Evolutionary conservation across 2,113 vertebrate species (phyloP).

Genomic region (Ovibos moschatus): DNA sequence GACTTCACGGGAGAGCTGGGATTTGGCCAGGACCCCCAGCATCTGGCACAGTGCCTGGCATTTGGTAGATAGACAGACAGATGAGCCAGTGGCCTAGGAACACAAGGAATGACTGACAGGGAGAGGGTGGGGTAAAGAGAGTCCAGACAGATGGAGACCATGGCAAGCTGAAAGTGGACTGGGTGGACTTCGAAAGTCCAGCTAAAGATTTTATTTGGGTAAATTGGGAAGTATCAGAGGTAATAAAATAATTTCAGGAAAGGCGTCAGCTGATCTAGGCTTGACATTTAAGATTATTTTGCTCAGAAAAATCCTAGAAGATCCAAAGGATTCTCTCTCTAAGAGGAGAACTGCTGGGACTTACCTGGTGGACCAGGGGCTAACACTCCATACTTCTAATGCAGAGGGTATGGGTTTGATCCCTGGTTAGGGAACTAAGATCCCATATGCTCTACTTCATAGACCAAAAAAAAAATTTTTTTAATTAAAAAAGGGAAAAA

Average conservation of each 20-base stretch:
- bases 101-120: not conserved
- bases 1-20: not conserved
- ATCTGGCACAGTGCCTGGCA: not conserved
- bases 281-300: not conserved
- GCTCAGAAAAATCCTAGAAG: not conserved
- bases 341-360: not conserved
- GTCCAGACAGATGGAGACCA: not conserved
- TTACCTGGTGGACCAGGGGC: not conserved
- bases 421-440: not conserved
- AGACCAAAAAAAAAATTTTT: not conserved
- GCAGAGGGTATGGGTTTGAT: not conserved
- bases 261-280: not conserved
- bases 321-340: not conserved
- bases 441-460: not conserved
- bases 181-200: not conserved
- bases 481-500: not conserved
- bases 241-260: not conserved
- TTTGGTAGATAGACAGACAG: not conserved
- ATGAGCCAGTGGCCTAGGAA: not conserved
- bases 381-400: not conserved
- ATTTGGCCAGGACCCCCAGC: not conserved
- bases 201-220: not conserved
- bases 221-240: not conserved
- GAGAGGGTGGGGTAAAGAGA: not conserved
- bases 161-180: accelerated